Percentiles rank a stretch among this genome's conserved stretches.
These are phyloP conservation scores for Euwallacea fornicatus DNA, from an alignment of 1,140 invertebrate genomes.

Conservation along the genomic window DNA sequence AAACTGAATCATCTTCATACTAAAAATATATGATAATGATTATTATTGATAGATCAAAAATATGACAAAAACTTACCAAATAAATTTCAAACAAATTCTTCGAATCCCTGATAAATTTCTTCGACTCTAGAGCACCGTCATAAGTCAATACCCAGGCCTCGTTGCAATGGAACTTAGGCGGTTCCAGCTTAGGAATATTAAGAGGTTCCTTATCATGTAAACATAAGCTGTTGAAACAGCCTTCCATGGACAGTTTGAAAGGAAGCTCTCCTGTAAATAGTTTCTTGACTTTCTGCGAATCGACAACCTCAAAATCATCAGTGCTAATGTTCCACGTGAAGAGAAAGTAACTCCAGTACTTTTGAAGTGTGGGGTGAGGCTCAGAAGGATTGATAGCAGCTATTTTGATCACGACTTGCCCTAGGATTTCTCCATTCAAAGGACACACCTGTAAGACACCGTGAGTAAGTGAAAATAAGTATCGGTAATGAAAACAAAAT, in stretches of 20 bases:
- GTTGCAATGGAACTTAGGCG: constrained; percentile 46
- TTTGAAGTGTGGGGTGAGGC: constrained; percentile 42
- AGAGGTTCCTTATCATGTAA: neutral
- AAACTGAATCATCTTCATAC: too few relatives aligned
- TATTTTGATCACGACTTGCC: constrained; percentile 52
- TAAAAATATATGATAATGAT: too few relatives aligned
- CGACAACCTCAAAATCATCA: constrained; percentile 49
- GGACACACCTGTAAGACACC: constrained; percentile 50
- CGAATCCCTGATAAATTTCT: constrained; percentile 50
- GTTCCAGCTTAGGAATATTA: constrained; percentile 1
- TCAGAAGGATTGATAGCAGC: constrained; percentile 47
- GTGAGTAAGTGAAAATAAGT: neutral
- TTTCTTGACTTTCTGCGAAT: constrained; percentile 41
- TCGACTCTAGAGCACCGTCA: constrained; percentile 41
- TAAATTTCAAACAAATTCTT: constrained; percentile 49
- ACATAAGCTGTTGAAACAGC: too few relatives aligned
- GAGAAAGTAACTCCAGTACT: constrained; percentile 47
- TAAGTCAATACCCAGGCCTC: constrained; percentile 48
- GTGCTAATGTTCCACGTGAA: constrained; percentile 52
- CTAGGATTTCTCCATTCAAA: constrained; percentile 51
- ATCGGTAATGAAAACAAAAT: neutral
- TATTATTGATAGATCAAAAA: too few relatives aligned
- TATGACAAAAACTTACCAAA: constrained; percentile 3
- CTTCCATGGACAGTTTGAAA: neutral
- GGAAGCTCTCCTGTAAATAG: constrained; percentile 34